Conservation (phyloP, 2,888 invertebrate species). For the Endotricha flammealis region DNA sequence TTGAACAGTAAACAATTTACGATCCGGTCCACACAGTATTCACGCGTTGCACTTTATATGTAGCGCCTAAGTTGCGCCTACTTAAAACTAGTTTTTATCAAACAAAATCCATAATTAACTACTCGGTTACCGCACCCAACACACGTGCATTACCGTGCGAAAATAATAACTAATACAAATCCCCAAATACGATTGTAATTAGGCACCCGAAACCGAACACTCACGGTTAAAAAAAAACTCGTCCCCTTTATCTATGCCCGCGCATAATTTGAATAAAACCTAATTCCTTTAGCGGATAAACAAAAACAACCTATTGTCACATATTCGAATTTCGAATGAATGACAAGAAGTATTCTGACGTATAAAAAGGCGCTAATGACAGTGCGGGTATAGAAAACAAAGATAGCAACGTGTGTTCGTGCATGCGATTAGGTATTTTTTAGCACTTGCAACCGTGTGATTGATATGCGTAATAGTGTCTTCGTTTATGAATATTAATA, state of each 20-base stretch:
- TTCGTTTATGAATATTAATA: conserved; percentile 67
- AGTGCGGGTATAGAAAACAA: conserved; percentile 51
- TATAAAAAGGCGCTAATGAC: conserved; percentile 67
- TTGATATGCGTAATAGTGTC: conserved; percentile 73
- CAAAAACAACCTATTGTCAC: conserved; percentile 66
- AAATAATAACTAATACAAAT: conserved; percentile 47
- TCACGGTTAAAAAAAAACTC: conserved; percentile 34
- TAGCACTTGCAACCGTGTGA: conserved; percentile 61
- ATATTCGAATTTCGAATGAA: conserved; percentile 55
- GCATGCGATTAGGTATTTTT: conserved; percentile 68
- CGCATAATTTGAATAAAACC: conserved; percentile 37
- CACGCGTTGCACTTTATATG: too few species aligned
- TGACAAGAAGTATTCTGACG: conserved; percentile 31
- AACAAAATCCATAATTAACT: conserved; percentile 47
- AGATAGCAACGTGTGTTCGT: conserved; percentile 58
- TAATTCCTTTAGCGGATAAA: conserved; percentile 59
- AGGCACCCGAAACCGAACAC: conserved; percentile 33
- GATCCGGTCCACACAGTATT: too few species aligned
- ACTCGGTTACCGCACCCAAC: conserved; percentile 42
- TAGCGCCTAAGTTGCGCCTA: too few species aligned
- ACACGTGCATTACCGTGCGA: conserved; percentile 59
- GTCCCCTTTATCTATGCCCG: conserved; percentile 33
- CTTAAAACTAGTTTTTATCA: too few species aligned
- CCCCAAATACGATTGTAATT: conserved; percentile 56
- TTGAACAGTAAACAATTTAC: too few species aligned